Evolutionary conservation across 1,140 invertebrate species (phyloP).

Genomic region (Tenebrio molitor): DNA sequence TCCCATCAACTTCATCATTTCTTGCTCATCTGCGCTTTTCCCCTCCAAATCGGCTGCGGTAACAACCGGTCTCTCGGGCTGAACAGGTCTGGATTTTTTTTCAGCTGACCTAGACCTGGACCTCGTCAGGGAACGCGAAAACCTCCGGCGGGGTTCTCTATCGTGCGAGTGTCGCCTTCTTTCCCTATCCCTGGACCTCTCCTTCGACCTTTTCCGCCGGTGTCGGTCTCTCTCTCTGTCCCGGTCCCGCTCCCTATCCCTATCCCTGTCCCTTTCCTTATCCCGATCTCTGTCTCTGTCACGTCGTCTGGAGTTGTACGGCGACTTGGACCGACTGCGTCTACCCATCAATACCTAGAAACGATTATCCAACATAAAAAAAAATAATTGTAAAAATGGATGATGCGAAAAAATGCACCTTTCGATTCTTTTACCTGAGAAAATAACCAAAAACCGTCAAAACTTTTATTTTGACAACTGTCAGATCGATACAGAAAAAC

Average conservation of each 20-base stretch:
- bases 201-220: conserved; percentile 70
- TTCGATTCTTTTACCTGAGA: conserved; percentile 57
- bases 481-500: conserved; percentile 59
- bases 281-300: conserved; percentile 62
- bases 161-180: conserved; percentile 65
- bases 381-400: not conserved
- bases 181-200: conserved; percentile 69
- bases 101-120: conserved; percentile 67
- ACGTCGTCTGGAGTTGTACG: conserved; percentile 58
- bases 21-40: conserved; percentile 91
- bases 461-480: conserved; percentile 59
- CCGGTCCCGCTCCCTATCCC: conserved; percentile 67
- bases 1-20: conserved; percentile 98
- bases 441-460: conserved; percentile 40
- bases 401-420: conserved; percentile 34
- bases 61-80: conserved; percentile 72
- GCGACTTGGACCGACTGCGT: conserved; percentile 65
- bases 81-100: conserved; percentile 64
- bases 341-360: conserved; percentile 60
- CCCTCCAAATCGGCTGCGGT: conserved; percentile 83
- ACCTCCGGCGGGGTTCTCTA: conserved; percentile 67
- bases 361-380: conserved; percentile 21
- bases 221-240: conserved; percentile 70
- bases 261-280: conserved; percentile 66
- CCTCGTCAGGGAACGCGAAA: conserved; percentile 66